Evolutionary conservation across 2,797 vertebrate genomes (phyloP), one percentile per base, ranked within the genome.

Genomic region (Hapalemur alaotrensis): DNA sequence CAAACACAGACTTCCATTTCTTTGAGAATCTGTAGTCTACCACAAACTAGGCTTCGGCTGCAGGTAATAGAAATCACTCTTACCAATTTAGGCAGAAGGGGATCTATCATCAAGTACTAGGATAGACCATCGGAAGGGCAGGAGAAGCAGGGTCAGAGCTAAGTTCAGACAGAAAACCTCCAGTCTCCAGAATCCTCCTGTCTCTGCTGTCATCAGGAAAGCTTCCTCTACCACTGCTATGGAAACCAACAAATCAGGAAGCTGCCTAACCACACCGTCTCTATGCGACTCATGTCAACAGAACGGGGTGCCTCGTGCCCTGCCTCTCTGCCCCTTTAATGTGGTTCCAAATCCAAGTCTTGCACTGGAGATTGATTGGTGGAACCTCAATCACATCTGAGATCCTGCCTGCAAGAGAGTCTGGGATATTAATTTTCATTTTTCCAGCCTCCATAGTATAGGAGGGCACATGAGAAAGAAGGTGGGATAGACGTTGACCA

Each of bases 241-340:
- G 84, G 95, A 81, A 88, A 93, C 72, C 72, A 91, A 35, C 25
- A 73, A 70, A 41, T 50, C 73, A 9, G 59, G 67, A 59, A 70
- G 67, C 65, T 81, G 41, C 73, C 80, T 84, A 54, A 48, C 14
- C 17, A 18, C 9, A 7, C 35, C 17, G 32, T 30, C 61, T 57
- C 83, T 41, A 82, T 20, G 5, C 11, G 59, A 73, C 35, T 80
- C 28, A 14, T 0, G 7, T 52, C 38, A 14, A 43, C 41, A n/a
- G 65, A 52, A 82, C 0, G 14, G 54, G n/a, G 48, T 23, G 25
- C 7, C 41, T 43, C 2, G 0, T 8, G 35, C 2, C 50, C 76
- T 30, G 7, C 46, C 22, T 61, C 63, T 57, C 69, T 69, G 52
- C 30, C n/a, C 65, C 35, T 70, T 88, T 61, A 83, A 88, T 85